Evolutionary conservation across 1,140 invertebrate species (phyloP), one percentile per base, ranked within the genome.

Genomic region (Magallana angulata): DNA sequence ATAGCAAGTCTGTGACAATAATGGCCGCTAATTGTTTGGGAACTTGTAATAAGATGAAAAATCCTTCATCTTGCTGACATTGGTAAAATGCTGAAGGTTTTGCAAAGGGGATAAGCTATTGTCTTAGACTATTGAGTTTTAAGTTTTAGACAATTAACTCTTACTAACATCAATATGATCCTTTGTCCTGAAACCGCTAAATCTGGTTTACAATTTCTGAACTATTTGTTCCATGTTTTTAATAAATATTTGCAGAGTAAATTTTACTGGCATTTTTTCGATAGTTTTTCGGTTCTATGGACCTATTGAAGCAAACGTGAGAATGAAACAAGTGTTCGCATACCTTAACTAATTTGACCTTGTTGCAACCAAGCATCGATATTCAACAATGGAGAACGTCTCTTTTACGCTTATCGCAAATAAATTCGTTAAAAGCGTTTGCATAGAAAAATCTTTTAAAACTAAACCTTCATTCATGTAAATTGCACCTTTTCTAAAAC

Each of bases 191-290:
- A 24, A 12, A 76, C 18, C 68, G 12, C 24, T 11, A 30, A 24
- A 76, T 76, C 68, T 76, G 68, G 36, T 76, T 76, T 76, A 12
- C 24, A 24, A 76, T 30, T 36, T 76, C 36, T 76, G 68, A 24
- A 76, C 1, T 36, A 76, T 76, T 76, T 76, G 68, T 76, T 76
- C 68, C 24, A 18, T 30, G 36, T 30, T 36, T 11, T 76, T 76
- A 76, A 76, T 24, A 76, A 76, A 76, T 76, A 76, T 76, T 76
- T 36, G 36, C 68, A 76, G 24, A 76, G 68, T 8, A 76, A 76
- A 76, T 76, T 76, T 30, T 12, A 30, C 7, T 12, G 24, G 24
- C 24, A 12, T 30, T 30, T 76, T 48, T 76, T 76, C 68, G 7
- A 24, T 76, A 36, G 24, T 76, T 8, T 30, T 12, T 24, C 36